Conservation (phyloP, 37 sponge, comb jelly and placozoan genomes). For the Axinella damicornis region DNA sequence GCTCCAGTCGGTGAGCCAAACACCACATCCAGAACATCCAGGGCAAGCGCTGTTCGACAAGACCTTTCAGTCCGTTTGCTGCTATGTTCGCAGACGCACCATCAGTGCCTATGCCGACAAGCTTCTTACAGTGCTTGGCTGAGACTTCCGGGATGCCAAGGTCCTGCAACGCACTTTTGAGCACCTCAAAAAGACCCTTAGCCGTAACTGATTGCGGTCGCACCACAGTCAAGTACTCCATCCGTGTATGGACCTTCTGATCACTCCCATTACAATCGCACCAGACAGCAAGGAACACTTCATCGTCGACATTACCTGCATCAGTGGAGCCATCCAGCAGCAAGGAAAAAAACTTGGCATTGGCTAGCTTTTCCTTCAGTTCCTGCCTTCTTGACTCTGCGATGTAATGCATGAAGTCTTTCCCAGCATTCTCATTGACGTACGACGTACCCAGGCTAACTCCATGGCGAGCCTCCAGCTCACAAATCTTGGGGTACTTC, state of each 20-base stretch:
- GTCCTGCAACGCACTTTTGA: slow-evolving; percentile 18
- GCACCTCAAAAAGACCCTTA: slow-evolving; percentile 45
- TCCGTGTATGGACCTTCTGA: slow-evolving; percentile 57
- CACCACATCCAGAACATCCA: slow-evolving; percentile 65
- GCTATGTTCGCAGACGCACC: slow-evolving; percentile 28
- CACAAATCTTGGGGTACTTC: slow-evolving; percentile 61
- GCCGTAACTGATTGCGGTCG: slow-evolving; percentile 58
- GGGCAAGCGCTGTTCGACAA: slow-evolving; percentile 17
- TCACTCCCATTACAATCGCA: slow-evolving; percentile 46
- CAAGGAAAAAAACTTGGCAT: slow-evolving; percentile 53
- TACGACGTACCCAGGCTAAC: slow-evolving; percentile 59
- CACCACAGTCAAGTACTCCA: slow-evolving; percentile 55
- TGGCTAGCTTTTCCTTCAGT: slow-evolving; percentile 31
- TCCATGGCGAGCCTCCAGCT: slow-evolving; percentile 63
- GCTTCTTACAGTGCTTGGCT: slow-evolving; percentile 29
- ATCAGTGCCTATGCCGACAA: slow-evolving; percentile 57
- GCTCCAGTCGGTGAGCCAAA: slow-evolving; percentile 57
- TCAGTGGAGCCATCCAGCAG: slow-evolving; percentile 78
- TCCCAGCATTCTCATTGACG: slow-evolving; percentile 52
- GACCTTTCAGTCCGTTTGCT: slow-evolving; percentile 19
- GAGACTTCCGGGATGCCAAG: slow-evolving; percentile 35
- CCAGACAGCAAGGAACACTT: slow-evolving; percentile 61
- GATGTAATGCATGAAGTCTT: slow-evolving; percentile 67
- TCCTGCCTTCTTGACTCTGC: slow-evolving; percentile 60
- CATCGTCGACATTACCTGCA: slow-evolving; percentile 59